These are phyloP conservation scores for Todiramphus saurophagus DNA, from an alignment of 2,113 vertebrate genomes.

Conservation along the genomic window DNA sequence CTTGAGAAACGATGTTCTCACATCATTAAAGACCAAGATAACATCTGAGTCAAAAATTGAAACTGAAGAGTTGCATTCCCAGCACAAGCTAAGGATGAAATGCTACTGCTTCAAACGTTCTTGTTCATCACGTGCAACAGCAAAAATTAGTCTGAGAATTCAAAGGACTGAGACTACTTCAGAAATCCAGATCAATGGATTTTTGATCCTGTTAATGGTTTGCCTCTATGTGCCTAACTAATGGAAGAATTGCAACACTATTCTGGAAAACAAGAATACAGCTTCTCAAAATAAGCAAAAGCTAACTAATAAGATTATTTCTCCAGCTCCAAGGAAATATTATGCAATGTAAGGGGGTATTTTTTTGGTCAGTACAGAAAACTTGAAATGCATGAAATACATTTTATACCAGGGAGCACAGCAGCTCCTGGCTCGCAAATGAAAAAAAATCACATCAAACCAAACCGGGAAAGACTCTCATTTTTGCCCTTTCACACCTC, in stretches of 20 bases:
- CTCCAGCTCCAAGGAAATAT: neutral
- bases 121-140: neutral
- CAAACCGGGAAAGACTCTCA: too few species aligned
- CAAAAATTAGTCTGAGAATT: neutral
- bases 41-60: neutral
- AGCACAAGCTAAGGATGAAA: neutral
- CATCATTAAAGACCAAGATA: neutral
- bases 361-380: neutral
- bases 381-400: neutral
- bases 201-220: rapidly evolving
- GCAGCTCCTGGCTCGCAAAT: neutral
- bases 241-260: neutral
- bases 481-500: neutral
- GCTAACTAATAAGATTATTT: neutral
- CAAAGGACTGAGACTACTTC: neutral
- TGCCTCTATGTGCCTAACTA: neutral
- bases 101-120: neutral
- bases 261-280: neutral
- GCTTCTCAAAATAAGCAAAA: neutral
- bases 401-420: neutral
- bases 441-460: neutral
- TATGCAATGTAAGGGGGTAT: neutral
- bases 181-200: neutral
- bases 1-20: neutral
- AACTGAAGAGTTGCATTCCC: neutral